A percentile compares a stretch with the other conserved stretches of the same genome.
Evolutionary conservation across 1,140 invertebrate genomes (phyloP).

Genomic region (Hypsibius dujardini): DNA sequence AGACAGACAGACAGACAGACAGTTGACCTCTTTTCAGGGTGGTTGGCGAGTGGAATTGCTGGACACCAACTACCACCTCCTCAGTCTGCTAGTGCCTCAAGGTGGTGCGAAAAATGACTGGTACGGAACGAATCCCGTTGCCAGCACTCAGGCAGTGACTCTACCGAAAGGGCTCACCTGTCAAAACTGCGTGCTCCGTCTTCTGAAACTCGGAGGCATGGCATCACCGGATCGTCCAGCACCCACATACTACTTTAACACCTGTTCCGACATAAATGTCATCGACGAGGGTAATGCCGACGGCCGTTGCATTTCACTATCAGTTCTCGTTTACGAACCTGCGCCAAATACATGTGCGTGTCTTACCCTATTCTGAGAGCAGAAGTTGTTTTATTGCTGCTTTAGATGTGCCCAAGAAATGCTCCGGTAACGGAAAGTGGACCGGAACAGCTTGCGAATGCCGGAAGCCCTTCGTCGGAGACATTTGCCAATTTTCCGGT

Average conservation of each 20-base stretch:
- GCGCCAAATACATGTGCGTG: too few species aligned
- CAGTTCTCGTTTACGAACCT: too few species aligned
- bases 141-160: not conserved
- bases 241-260: too few species aligned
- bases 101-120: not conserved
- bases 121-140: not conserved
- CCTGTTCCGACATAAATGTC: too few species aligned
- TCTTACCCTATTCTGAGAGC: too few species aligned
- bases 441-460: not conserved
- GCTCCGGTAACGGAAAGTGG: not conserved
- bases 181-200: not conserved
- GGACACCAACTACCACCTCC: slow-evolving; percentile 55
- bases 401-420: too few species aligned
- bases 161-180: not conserved
- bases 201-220: not conserved
- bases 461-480: not conserved
- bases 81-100: slow-evolving; percentile 60
- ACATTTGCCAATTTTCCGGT: not conserved
- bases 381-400: too few species aligned
- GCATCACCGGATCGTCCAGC: too few species aligned
- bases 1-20: too few species aligned
- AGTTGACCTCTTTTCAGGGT: slow-evolving; percentile 52
- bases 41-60: slow-evolving; percentile 66
- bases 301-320: too few species aligned
- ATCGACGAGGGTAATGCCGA: too few species aligned